phyloP scores from a whole-genome alignment of 2,888 invertebrate species.

The Aphodius granarius region DNA sequence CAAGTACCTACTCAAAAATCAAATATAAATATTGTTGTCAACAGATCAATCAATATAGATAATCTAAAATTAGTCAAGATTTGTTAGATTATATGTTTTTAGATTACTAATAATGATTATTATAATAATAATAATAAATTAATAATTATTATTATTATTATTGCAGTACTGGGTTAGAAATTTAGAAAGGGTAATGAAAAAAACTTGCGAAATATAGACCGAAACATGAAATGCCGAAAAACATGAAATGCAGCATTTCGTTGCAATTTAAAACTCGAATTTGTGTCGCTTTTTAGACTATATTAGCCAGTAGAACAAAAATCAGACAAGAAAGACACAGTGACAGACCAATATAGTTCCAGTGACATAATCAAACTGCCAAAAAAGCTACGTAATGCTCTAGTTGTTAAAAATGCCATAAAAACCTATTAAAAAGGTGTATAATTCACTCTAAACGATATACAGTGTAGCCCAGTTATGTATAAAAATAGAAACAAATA shows the following conservation, averaged over 20 bases:
- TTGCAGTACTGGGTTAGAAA: no score
- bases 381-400: neutral
- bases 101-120: no score
- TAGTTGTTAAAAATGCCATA: neutral
- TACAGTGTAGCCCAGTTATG: neutral
- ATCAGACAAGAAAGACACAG: neutral
- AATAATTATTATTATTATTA: neutral
- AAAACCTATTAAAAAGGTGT: neutral
- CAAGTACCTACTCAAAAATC: no score
- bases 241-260: neutral
- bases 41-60: no score
- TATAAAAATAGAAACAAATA: no score
- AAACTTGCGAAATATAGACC: neutral
- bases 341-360: neutral
- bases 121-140: no score
- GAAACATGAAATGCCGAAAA: neutral
- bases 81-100: no score
- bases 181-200: neutral
- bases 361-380: neutral
- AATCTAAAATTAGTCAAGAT: no score
- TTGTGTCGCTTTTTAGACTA: neutral
- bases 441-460: neutral
- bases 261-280: neutral
- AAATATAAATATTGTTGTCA: no score
- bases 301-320: neutral